Base-by-base conservation (phyloP, 1,140 invertebrate genomes). In the Heliconius himera region DNA sequence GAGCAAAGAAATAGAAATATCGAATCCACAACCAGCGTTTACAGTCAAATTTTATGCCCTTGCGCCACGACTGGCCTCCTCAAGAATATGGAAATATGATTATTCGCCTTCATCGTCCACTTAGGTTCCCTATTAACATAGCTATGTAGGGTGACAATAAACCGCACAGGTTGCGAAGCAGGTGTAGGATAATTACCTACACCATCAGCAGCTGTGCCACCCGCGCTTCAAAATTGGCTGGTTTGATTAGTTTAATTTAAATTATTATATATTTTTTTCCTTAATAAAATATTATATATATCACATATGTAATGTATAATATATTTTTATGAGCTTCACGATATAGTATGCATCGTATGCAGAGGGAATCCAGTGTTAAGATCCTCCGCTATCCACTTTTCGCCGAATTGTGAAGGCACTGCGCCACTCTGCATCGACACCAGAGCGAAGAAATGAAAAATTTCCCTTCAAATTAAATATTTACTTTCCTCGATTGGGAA, bases 191-290 rank as follows among this genome's bases (percentile, higher is more conserved):
- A 80, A 80, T 80, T 66, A 72, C 74, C 46, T 46, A 66, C 38
- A 66, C 33, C 79, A 51, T 76, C 79, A 66, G 51, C 79, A 80
- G 71, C 74, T 80, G 79, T 73, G 54, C 74, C 79, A 80, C 74
- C 76, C 80, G 76, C 76, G 76, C 72, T 75, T 70, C 71, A 75
- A 71, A 81, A 78, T 46, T 73, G 22, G 18, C 60, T 29, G 76
- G 38, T 33, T 16, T 41, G 77, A 78, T 78, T 78, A 78, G 77
- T 70, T 36, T 70, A 74, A 70, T 74, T 74, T 18, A 36, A 38
- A 72, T 41, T 72, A 66, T 66, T 16, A 46, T 5, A 13, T 29
- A 29, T 66, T 26, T n/a, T n/a, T 9, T 66, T 13, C 13, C 11
- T 5, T n/a, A 22, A 9, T 11, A 26, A 29, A 26, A 26, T 66